phyloP scores from a whole-genome alignment of 2,888 invertebrate species.

The Eupeodes luniger region DNA sequence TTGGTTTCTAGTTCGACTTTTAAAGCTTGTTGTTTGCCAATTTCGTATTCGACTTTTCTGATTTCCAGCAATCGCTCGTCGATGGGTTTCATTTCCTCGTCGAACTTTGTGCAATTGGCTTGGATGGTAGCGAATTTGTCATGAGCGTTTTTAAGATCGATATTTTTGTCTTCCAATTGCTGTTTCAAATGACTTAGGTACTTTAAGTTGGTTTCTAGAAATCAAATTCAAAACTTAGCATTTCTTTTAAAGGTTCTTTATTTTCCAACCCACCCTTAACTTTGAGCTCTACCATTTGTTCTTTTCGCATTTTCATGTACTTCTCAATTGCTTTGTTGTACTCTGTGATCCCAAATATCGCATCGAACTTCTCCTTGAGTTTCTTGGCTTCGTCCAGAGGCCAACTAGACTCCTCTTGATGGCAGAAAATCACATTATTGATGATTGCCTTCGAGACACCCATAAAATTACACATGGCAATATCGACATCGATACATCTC shows the following conservation, averaged over 20 bases:
- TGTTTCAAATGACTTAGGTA: conserved; percentile 86
- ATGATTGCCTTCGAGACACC: conserved; percentile 96
- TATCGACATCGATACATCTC: conserved; percentile 90
- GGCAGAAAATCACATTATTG: conserved; percentile 98
- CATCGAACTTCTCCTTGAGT: conserved; percentile 98
- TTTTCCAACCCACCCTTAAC: conserved; percentile 84
- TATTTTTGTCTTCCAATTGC: conserved; percentile 87
- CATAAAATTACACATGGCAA: conserved; percentile 88
- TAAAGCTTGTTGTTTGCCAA: conserved; percentile 85
- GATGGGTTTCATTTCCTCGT: conserved; percentile 86
- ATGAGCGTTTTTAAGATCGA: conserved; percentile 86
- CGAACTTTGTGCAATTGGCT: conserved; percentile 86
- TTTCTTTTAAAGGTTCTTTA: too few relatives aligned
- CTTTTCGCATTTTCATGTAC: conserved; percentile 88
- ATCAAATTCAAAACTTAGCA: neutral
- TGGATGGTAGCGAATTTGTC: conserved; percentile 87
- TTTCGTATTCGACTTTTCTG: conserved; percentile 85
- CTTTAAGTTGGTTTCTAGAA: conserved; percentile 85
- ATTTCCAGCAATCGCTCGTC: conserved; percentile 85
- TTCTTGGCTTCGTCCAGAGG: conserved; percentile 97
- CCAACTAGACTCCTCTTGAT: conserved; percentile 99
- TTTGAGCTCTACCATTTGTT: conserved; percentile 85
- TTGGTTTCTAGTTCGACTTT: conserved; percentile 86
- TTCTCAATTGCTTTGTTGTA: conserved; percentile 95
- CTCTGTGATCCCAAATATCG: conserved; percentile 97